These are phyloP conservation scores for Hydrocynus forskahlii DNA, from an alignment of 2,797 vertebrate species.

Conservation along the genomic window DNA sequence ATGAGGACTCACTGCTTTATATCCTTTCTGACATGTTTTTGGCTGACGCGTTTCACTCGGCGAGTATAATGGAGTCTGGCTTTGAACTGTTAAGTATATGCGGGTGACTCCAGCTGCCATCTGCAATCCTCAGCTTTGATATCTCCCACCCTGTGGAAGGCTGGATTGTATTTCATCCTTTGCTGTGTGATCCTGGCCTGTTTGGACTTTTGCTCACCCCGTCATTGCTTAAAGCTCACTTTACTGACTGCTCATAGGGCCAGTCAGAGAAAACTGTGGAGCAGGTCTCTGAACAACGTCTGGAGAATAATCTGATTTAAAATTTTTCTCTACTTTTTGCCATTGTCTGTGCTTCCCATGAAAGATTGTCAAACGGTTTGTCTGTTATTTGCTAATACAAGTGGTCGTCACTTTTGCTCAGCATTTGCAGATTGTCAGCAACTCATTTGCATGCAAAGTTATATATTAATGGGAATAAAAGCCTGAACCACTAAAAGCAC, in stretches of 20 bases:
- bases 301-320: slow-evolving; percentile 3
- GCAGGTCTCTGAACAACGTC: neutral
- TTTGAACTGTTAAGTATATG: slow-evolving; percentile 54
- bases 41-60: slow-evolving; percentile 20
- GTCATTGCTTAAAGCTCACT: neutral
- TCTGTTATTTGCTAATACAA: slow-evolving; percentile 13
- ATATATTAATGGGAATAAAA: too few species aligned
- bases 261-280: neutral
- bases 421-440: neutral
- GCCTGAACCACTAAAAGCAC: neutral
- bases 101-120: slow-evolving; percentile 33
- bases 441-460: neutral
- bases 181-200: neutral
- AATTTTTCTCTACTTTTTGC: neutral
- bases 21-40: slow-evolving; percentile 37
- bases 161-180: slow-evolving; percentile 15
- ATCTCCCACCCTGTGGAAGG: slow-evolving; percentile 1
- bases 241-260: neutral
- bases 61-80: slow-evolving; percentile 48
- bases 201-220: neutral
- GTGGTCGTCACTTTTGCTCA: neutral
- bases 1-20: slow-evolving; percentile 39
- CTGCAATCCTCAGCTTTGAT: slow-evolving; percentile 35
- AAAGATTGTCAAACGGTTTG: neutral
- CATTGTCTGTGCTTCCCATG: too few species aligned